Base-by-base conservation (phyloP, 2,113 vertebrate genomes). In the Setophaga kirtlandii region DNA sequence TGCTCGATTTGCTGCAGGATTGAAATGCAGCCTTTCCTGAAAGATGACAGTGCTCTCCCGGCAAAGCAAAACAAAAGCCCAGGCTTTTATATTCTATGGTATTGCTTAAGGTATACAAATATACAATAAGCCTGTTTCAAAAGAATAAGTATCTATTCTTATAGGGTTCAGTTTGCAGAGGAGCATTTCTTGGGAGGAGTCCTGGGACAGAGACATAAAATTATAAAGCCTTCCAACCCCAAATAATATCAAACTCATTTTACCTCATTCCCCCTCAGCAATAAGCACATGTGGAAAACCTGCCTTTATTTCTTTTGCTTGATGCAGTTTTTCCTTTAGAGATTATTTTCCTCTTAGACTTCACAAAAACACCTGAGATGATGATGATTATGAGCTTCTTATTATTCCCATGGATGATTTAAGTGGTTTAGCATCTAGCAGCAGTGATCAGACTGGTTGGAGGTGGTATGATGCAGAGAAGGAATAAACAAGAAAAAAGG, bases 1-100 rank as follows among this genome's bases (percentile, higher is more conserved):
- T 94, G 64, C 52, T 95, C 31, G 37, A 21, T 84, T 87, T 94
- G 64, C 59, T 82, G 35, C 37, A 53, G 59, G 17, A 88, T 28
- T 96, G 73, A 87, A 93, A 96, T 47, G 28, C 37, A 94, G 73
- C 46, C 47, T 73, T 80, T 93, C 37, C 47, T 89, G 62, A 84
- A 91, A 80, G 49, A 84, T 83, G 90, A 96, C 90, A 93, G 87
- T 70, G 69, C 87, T 91, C 47, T 77, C 65, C 82, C 2, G 0
- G 50, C 87, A 83, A 67, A 90, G 42, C 18, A 53, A 50, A 89
- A 85, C 65, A 91, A 91, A 94, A 88, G 13, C 39, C 27, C 28
- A 63, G 30, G 62, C 63, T 91, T 96, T 80, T 89, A 39, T 93
- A 86, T 94, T 83, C 53, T 91, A 28, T 27, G 5, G 10, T 83